These are phyloP conservation scores for Acrocephalus scirpaceus DNA, from an alignment of 2,797 vertebrate species.

Conservation along the genomic window DNA sequence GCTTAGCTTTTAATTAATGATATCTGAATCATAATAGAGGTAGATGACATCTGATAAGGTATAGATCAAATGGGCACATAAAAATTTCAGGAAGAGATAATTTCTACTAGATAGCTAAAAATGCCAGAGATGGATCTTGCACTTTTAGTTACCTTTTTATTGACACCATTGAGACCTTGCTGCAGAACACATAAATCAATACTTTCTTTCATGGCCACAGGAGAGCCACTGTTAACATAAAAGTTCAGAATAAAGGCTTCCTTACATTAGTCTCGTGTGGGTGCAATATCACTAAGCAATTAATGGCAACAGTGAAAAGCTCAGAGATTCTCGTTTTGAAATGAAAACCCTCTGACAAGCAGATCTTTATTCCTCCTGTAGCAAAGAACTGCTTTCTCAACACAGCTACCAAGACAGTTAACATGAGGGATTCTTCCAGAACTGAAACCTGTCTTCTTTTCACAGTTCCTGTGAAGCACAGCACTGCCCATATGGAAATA, in stretches of 20 bases:
- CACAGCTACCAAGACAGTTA: not conserved
- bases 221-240: not conserved
- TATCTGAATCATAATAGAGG: not conserved
- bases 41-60: not conserved
- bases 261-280: not conserved
- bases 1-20: constrained; percentile 6
- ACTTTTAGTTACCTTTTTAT: not conserved
- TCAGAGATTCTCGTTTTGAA: not conserved
- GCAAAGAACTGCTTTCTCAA: not conserved
- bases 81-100: not conserved
- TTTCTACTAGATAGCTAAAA: not conserved
- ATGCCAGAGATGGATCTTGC: not conserved
- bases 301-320: not conserved
- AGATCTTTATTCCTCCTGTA: not conserved
- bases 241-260: not conserved
- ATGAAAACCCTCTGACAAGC: not conserved
- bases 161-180: not conserved
- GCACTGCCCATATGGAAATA: not conserved
- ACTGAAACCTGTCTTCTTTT: not conserved
- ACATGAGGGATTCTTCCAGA: not conserved
- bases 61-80: not conserved
- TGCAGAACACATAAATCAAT: not conserved
- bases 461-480: not conserved
- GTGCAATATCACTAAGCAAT: not conserved
- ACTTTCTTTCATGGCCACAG: not conserved